phyloP scores from a whole-genome alignment of 2,797 vertebrate species.

The Meriones psammophilus region DNA sequence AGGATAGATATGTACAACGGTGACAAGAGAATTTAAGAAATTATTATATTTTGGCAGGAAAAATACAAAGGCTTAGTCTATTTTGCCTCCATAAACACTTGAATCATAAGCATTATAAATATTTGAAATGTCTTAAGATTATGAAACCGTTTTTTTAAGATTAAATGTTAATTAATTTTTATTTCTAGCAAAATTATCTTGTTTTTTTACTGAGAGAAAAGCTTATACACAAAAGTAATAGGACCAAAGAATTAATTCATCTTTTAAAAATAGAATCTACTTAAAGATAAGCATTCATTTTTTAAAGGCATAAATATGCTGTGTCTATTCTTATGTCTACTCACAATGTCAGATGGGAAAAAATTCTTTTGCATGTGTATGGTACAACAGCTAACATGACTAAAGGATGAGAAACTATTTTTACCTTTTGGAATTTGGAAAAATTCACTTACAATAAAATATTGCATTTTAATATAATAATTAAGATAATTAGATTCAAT shows the following conservation, averaged over 20 bases:
- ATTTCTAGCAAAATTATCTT: slow-evolving; percentile 58
- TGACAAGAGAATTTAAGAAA: slow-evolving; percentile 7
- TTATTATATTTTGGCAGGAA: not conserved
- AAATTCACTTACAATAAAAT: not conserved
- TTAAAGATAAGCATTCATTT: slow-evolving; percentile 15
- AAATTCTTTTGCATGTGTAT: slow-evolving; percentile 1
- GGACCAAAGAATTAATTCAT: not conserved
- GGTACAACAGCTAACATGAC: not conserved
- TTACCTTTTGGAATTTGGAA: slow-evolving; percentile 46
- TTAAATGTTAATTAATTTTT: slow-evolving; percentile 15
- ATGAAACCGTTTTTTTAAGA: slow-evolving; percentile 43
- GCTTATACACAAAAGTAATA: not conserved
- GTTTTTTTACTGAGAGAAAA: not conserved
- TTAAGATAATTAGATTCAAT: not conserved
- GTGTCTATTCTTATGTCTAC: not conserved
- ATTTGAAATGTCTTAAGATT: slow-evolving; percentile 15
- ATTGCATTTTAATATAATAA: not conserved
- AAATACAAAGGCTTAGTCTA: slow-evolving; percentile 28
- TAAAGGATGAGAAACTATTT: not conserved
- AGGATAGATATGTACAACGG: not conserved
- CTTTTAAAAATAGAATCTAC: slow-evolving; percentile 57
- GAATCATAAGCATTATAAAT: slow-evolving; percentile 11
- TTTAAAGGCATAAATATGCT: not conserved
- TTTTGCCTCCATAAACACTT: not conserved
- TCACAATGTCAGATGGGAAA: not conserved